Base-by-base conservation (phyloP, 2,797 vertebrate species). In the Scolopax bukidnonensis region DNA sequence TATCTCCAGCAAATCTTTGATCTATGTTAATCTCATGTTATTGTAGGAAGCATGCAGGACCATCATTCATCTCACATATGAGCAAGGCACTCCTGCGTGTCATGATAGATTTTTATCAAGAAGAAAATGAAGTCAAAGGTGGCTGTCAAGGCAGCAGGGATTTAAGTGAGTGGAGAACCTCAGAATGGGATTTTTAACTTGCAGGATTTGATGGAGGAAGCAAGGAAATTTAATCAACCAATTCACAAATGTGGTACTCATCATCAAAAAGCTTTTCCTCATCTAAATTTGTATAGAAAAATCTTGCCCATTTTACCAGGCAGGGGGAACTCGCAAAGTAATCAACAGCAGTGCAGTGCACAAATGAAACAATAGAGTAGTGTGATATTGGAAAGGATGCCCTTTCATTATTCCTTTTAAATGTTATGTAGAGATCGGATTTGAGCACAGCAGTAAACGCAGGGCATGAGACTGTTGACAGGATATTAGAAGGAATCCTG, bases 61-160 rank as follows among this genome's bases (percentile, higher is more conserved):
- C 79, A 91, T 89, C 80, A 61, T 61, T 94, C 75, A 77, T 90
- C 88, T 95, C 74, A 43, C 24, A 71, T 21, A 64, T 27, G 45
- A 94, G 67, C 30, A 70, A 95, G 74, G 87, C 74, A 63, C 60
- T 86, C 84, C 59, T 90, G 79, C 7, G 0, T 88, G 93, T 89
- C 95, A 79, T 60, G 84, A 68, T 15, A 90, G 89, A 97, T 91
- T 79, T 96, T 94, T 79, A 95, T 86, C 79, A 91, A 59, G 43
- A 93, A 88, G 67, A 89, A 92, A 95, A 96, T 78, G 16, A 96
- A 96, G 81, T 71, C 92, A 93, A 87, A 96, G 82, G 87, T 85
- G 64, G 81, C 71, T 80, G 90, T 65, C 85, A 91, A 91, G 59
- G 61, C 95, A 79, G 61, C 23, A 45, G 48, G 47, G 33, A 63